Conservation (phyloP, 2,888 invertebrate species). For the Prenolepis imparis region DNA sequence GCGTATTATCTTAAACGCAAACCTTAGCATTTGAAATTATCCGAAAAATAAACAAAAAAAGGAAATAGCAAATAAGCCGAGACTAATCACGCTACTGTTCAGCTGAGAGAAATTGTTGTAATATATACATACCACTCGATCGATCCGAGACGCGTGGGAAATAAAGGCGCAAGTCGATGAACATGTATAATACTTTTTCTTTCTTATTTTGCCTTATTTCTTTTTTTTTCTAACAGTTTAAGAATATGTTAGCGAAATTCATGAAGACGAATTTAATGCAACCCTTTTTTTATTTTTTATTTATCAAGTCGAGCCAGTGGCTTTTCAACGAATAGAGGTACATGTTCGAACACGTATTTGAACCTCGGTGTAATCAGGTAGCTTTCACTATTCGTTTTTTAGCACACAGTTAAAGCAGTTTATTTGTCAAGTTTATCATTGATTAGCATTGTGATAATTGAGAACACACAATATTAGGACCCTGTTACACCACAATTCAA, state of each 20-base stretch:
- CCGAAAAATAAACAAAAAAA: conserved; percentile 75
- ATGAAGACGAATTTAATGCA: conserved; percentile 71
- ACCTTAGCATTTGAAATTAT: conserved; percentile 49
- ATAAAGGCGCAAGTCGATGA: conserved; percentile 86
- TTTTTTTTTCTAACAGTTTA: conserved; percentile 59
- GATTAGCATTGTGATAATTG: conserved; percentile 23
- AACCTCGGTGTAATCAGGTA: conserved; percentile 78
- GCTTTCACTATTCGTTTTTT: conserved; percentile 41
- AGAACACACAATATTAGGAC: conserved; percentile 47
- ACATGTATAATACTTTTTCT: conserved; percentile 80
- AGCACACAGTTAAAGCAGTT: conserved; percentile 31
- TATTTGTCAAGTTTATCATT: conserved; percentile 12
- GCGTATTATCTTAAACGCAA: conserved; percentile 43
- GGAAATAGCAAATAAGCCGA: conserved; percentile 81
- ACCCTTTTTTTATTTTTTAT: conserved; percentile 78
- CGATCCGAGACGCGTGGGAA: conserved; percentile 86
- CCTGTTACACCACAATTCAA: conserved; percentile 78
- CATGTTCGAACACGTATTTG: conserved; percentile 81
- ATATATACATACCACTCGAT: conserved; percentile 86
- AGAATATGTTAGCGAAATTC: conserved; percentile 74
- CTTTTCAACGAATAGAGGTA: conserved; percentile 80
- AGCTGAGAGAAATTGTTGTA: conserved; percentile 61
- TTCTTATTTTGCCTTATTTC: conserved; percentile 76
- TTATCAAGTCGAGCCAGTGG: conserved; percentile 79
- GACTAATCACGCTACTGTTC: conserved; percentile 77